Conservation (phyloP, 2,888 invertebrate species). For the Lithosia quadra region DNA sequence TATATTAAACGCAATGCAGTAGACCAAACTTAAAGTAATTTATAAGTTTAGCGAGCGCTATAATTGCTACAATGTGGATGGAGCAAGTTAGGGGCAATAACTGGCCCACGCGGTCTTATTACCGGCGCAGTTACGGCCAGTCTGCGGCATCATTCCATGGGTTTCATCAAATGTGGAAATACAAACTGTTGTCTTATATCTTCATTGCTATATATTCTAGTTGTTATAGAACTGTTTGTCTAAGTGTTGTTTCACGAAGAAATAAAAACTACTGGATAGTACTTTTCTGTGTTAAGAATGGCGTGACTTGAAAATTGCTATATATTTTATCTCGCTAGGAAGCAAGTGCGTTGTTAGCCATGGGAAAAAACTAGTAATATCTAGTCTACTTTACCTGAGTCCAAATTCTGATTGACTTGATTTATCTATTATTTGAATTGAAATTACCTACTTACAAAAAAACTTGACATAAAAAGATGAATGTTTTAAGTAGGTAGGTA, state of each 20-base stretch:
- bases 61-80: slow-evolving; percentile 69
- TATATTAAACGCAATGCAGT: slow-evolving; percentile 73
- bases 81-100: slow-evolving; percentile 64
- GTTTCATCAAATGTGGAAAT: slow-evolving; percentile 36
- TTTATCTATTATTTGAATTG: too few species aligned
- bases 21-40: slow-evolving; percentile 73
- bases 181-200: slow-evolving; percentile 18
- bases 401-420: too few species aligned
- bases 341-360: neutral
- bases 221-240: neutral
- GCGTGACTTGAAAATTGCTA: neutral
- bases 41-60: slow-evolving; percentile 69
- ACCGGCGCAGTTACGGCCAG: slow-evolving; percentile 34
- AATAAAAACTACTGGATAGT: neutral
- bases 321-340: neutral
- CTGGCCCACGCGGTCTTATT: slow-evolving; percentile 56
- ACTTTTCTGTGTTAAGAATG: neutral
- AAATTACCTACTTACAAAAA: too few species aligned
- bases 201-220: neutral
- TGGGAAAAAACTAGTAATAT: too few species aligned
- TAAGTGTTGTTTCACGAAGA: neutral
- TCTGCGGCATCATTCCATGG: slow-evolving; percentile 29
- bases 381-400: too few species aligned
- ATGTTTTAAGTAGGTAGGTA: too few species aligned
- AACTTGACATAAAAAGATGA: too few species aligned